Conservation (phyloP, 2,888 invertebrate species). For the Clanis bilineata region DNA sequence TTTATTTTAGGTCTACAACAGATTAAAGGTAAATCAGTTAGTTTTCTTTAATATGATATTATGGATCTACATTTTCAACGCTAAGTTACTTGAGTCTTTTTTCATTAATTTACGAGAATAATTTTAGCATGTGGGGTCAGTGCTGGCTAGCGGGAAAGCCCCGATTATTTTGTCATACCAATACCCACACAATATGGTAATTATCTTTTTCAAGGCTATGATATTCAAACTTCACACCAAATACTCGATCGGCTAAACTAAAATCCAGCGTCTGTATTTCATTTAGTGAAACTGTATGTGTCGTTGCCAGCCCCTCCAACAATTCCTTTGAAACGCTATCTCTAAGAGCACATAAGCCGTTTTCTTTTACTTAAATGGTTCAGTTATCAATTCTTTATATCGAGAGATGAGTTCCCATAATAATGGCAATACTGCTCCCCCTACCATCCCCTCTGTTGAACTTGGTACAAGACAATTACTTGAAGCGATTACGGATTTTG, state of each 20-base stretch:
- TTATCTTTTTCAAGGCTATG: background rate
- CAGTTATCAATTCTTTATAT: constrained; percentile 73
- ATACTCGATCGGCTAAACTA: background rate
- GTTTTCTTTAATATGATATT: too few species aligned
- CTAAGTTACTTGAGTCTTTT: too few species aligned
- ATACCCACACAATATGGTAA: too few species aligned
- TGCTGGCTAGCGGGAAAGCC: too few species aligned
- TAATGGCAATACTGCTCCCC: constrained; percentile 70
- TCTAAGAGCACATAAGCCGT: constrained; percentile 27
- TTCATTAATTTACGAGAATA: too few species aligned
- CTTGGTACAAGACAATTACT: constrained; percentile 33
- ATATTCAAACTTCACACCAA: background rate
- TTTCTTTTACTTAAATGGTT: constrained; percentile 59
- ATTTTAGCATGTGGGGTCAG: too few species aligned
- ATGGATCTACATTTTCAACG: too few species aligned
- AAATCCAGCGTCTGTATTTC: background rate
- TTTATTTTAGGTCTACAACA: too few species aligned
- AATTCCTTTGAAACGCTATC: constrained; percentile 29
- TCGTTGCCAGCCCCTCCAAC: constrained; percentile 14
- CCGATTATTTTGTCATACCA: too few species aligned
- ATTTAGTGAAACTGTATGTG: background rate
- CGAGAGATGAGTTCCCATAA: constrained; percentile 74
- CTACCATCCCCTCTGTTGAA: constrained; percentile 36
- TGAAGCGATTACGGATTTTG: background rate
- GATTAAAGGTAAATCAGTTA: too few species aligned